These are phyloP conservation scores for Galleria mellonella DNA, from an alignment of 1,140 invertebrate species.

Conservation along the genomic window DNA sequence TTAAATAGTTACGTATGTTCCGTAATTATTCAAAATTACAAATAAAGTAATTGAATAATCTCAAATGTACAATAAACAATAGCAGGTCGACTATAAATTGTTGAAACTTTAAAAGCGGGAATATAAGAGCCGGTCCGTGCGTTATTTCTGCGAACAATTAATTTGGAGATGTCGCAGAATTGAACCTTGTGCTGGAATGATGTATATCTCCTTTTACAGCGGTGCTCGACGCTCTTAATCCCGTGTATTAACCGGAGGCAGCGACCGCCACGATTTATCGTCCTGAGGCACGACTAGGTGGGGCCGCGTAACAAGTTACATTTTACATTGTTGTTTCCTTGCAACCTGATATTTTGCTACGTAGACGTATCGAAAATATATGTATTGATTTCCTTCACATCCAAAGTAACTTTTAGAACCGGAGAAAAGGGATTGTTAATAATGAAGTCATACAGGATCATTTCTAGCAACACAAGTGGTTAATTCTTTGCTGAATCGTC, in stretches of 20 bases:
- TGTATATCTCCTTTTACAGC: constrained; percentile 31
- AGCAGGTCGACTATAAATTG: too few relatives aligned
- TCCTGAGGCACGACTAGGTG: constrained; percentile 21
- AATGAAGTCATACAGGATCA: too few relatives aligned
- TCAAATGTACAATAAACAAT: too few relatives aligned
- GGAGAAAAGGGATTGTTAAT: too few relatives aligned
- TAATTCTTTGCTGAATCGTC: too few relatives aligned
- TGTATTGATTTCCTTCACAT: constrained; percentile 11
- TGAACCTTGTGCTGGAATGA: constrained; percentile 19
- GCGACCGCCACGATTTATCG: constrained; percentile 37
- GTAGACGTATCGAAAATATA: constrained; percentile 15
- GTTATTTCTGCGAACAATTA: constrained; percentile 15
- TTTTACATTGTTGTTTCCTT: constrained; percentile 25
- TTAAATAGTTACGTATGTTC: too few relatives aligned
- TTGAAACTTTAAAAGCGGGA: too few relatives aligned
- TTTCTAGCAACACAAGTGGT: too few relatives aligned
- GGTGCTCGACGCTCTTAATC: constrained; percentile 37
- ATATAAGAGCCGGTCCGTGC: too few relatives aligned
- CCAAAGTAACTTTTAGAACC: too few relatives aligned
- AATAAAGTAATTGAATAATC: too few relatives aligned
- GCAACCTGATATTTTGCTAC: constrained; percentile 27
- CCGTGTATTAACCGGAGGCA: constrained; percentile 35
- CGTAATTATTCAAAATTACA: too few relatives aligned
- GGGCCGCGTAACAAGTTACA: constrained; percentile 26
- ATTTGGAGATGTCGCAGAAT: constrained; percentile 14